These are phyloP conservation scores for Spilosoma lubricipeda DNA, from an alignment of 2,888 invertebrate species.

Conservation along the genomic window DNA sequence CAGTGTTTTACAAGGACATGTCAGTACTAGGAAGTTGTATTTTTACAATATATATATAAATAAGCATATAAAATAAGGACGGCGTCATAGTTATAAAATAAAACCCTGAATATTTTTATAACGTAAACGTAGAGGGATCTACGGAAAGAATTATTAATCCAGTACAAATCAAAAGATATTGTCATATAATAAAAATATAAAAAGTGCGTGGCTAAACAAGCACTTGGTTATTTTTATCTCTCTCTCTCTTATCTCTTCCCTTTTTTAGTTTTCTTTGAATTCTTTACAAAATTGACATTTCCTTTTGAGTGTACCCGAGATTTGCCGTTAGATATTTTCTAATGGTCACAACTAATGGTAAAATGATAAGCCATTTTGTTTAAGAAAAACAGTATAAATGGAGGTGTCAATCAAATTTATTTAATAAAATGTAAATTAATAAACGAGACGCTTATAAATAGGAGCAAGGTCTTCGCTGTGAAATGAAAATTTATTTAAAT, in stretches of 20 bases:
- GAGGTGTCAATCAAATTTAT: slow-evolving; percentile 10
- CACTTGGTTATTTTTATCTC: background rate
- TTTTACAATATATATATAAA: too few species aligned
- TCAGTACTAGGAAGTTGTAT: too few species aligned
- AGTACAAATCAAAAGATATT: background rate
- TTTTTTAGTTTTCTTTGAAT: background rate
- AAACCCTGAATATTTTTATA: too few species aligned
- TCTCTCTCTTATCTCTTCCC: background rate
- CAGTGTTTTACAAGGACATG: too few species aligned
- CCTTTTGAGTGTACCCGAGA: too few species aligned
- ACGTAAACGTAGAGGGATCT: too few species aligned
- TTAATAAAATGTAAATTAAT: slow-evolving; percentile 25
- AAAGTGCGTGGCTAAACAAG: background rate
- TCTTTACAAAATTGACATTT: too few species aligned
- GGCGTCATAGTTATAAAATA: too few species aligned
- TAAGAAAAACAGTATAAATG: background rate
- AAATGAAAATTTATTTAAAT: slow-evolving; percentile 22
- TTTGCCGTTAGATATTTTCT: too few species aligned
- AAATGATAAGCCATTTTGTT: background rate
- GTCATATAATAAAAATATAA: background rate
- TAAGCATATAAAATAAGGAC: too few species aligned
- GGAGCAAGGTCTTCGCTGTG: slow-evolving; percentile 12
- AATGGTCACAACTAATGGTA: background rate
- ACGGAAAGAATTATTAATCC: too few species aligned
- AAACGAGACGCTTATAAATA: slow-evolving; percentile 20